Evolutionary conservation across 1,140 invertebrate genomes (phyloP).

Genomic region (Maniola jurtina): DNA sequence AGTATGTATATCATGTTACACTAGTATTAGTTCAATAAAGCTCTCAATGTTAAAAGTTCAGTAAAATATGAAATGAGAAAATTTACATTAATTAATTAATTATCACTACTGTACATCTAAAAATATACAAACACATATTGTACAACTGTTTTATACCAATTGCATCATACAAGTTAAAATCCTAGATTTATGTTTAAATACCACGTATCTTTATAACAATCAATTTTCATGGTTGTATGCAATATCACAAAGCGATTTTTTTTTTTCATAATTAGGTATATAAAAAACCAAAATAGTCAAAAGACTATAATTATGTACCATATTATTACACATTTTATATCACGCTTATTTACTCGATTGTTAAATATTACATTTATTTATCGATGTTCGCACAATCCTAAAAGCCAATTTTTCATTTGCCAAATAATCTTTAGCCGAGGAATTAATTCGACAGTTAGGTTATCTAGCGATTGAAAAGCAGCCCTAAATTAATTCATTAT

Average conservation of each 20-base stretch:
- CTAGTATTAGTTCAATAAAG: conserved; percentile 40
- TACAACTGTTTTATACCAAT: not conserved
- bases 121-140: conserved; percentile 31
- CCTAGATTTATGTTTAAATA: conserved; percentile 10
- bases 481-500: not conserved
- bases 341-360: conserved; percentile 22
- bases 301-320: conserved; percentile 41
- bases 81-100: conserved; percentile 21
- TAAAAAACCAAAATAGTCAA: conserved; percentile 60
- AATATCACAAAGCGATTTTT: conserved; percentile 58
- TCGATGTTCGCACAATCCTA: conserved; percentile 27
- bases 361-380: conserved; percentile 25
- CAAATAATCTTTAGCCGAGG: too few species aligned
- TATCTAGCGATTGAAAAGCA: too few species aligned
- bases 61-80: conserved; percentile 36
- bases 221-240: conserved; percentile 25
- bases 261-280: conserved; percentile 39
- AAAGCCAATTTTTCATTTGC: not conserved
- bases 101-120: conserved; percentile 30
- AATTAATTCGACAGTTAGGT: too few species aligned
- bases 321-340: conserved; percentile 24
- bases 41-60: conserved; percentile 38
- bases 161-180: not conserved
- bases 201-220: conserved; percentile 15
- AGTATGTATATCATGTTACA: conserved; percentile 17